A percentile compares a stretch with the other conserved stretches of the same genome.
Conservation (phyloP, 1,140 invertebrate genomes). For the Aethina tumida region DNA sequence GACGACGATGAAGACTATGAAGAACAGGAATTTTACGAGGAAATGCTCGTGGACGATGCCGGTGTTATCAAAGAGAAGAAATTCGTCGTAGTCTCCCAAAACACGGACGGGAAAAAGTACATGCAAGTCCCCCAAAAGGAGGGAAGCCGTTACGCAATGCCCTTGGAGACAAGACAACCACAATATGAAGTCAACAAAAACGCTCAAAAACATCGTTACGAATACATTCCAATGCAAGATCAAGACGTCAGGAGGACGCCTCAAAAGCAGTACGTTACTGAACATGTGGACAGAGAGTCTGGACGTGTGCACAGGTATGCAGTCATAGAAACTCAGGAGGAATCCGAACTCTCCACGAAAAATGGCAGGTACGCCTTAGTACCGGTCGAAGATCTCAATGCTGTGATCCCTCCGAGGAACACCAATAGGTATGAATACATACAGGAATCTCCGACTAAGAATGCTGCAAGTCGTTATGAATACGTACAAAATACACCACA, state of each 20-base stretch:
- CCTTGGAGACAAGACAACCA: too few species aligned
- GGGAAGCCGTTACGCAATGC: conserved; percentile 1
- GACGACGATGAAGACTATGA: conserved; percentile 20
- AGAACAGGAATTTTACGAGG: conserved; percentile 35
- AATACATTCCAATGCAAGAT: conserved; percentile 39
- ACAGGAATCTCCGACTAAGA: conserved; percentile 7
- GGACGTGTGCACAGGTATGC: conserved; percentile 45
- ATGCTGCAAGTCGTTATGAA: background rate
- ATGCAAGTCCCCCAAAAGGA: conserved; percentile 9
- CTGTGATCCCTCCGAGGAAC: conserved; percentile 10
- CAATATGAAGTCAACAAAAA: conserved; percentile 18
- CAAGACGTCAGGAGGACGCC: conserved; percentile 13
- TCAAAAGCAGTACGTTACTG: conserved; percentile 36
- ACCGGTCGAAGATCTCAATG: conserved; percentile 34
- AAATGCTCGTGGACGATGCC: conserved; percentile 32
- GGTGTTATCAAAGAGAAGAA: conserved; percentile 32
- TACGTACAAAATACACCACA: too few species aligned
- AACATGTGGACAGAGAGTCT: conserved; percentile 20
- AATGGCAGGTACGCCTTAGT: conserved; percentile 39
- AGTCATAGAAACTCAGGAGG: conserved; percentile 38
- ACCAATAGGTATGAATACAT: conserved; percentile 15
- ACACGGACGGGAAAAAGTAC: conserved; percentile 18
- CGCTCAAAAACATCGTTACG: conserved; percentile 34
- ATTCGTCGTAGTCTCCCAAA: conserved; percentile 27
- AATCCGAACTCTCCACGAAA: conserved; percentile 16